Base-by-base conservation (phyloP, 1,140 invertebrate species). In the Lordiphosa collinella region DNA sequence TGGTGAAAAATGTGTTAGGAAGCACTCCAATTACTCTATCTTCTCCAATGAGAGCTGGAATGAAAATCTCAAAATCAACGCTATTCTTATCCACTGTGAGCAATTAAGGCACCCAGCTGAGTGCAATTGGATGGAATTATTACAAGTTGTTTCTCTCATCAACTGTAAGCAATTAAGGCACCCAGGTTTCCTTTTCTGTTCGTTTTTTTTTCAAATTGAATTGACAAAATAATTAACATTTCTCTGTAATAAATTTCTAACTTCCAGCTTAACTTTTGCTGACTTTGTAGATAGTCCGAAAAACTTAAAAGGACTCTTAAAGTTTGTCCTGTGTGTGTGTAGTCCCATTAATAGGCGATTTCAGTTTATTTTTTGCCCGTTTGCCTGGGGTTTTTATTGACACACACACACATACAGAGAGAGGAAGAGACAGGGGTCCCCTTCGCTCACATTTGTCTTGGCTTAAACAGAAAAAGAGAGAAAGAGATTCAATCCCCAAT, bases 321-420 rank as follows among this genome's bases (percentile, higher is more conserved):
- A 18, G n/a, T 44, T 37, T 31, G 13, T 10, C 16, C 43, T 50
- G 29, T 51, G 34, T 46, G 29, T 41, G 32, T 46, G 47, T 32
- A 32, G 55, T 38, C 54, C 59, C 70, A 79, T 79, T 79, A 79
- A 79, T 79, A 79, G 75, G 70, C 75, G 75, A 79, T 79, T 79
- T 79, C 69, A 79, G 74, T 79, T 79, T 74, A 79, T 79, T 79
- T 79, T 79, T 79, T 74, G 75, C 29, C 75, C 75, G 64, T 79
- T 79, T 53, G 48, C 43, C 34, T 49, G 38, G 44, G 53, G 70
- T 65, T 74, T 80, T 80, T 79, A 79, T 79, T 80, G 74, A 65
- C 70, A 74, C 40, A 35, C 47, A 38, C 12, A 38, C 4, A 16
- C 12, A 40, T 13, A 38, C 4, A 16, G 8, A 40, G 13, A 49